Percentiles rank a stretch among this genome's conserved stretches.
phyloP scores from a whole-genome alignment of 2,888 invertebrate species.

The Melangyna quadrimaculata region DNA sequence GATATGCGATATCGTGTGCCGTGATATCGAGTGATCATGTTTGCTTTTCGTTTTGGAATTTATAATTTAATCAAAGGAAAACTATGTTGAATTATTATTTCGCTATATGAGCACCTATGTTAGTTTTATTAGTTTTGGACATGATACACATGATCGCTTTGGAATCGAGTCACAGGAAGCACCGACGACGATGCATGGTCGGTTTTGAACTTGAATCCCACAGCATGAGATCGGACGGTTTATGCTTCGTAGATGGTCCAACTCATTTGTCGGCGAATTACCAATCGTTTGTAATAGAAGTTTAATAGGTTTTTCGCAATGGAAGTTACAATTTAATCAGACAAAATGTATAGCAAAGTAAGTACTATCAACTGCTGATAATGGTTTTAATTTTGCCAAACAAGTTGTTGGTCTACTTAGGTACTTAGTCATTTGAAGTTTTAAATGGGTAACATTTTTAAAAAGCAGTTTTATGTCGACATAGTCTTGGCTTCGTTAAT shows the following conservation, averaged over 20 bases:
- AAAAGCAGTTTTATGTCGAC: neutral
- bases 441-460: neutral
- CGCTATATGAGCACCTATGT: neutral
- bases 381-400: neutral
- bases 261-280: neutral
- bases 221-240: conserved; percentile 15
- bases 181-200: neutral
- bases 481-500: too few relatives aligned
- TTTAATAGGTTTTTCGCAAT: conserved; percentile 19
- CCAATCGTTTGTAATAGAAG: conserved; percentile 36
- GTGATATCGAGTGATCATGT: conserved; percentile 50
- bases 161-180: neutral
- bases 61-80: conserved; percentile 65
- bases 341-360: neutral
- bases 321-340: conserved; percentile 20
- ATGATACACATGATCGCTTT: conserved; percentile 47
- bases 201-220: conserved; percentile 23
- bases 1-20: conserved; percentile 9
- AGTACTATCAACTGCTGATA: neutral
- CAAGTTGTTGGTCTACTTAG: neutral
- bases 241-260: neutral
- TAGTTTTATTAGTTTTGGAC: conserved; percentile 43
- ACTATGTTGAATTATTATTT: conserved; percentile 54
- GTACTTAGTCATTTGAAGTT: neutral
- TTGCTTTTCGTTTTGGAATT: conserved; percentile 61